Conservation (phyloP, 2,888 invertebrate species). For the Lottia scabra region DNA sequence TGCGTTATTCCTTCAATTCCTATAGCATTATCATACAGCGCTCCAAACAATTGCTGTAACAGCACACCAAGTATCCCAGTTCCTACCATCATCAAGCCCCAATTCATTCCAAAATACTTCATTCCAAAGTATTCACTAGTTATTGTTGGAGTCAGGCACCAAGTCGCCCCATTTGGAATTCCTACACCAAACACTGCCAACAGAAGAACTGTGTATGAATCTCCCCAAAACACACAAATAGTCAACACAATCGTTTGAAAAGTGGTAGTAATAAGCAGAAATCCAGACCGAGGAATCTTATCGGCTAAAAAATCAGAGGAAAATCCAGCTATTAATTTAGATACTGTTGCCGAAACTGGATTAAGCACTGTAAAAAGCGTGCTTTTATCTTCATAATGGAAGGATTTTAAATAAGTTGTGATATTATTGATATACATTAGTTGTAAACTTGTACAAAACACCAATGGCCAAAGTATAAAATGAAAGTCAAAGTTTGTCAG, state of each 20-base stretch:
- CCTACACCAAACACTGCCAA: slow-evolving; percentile 43
- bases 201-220: slow-evolving; percentile 41
- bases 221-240: slow-evolving; percentile 45
- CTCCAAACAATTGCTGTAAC: slow-evolving; percentile 46
- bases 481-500: slow-evolving; percentile 47
- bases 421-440: slow-evolving; percentile 52
- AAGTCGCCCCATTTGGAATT: slow-evolving; percentile 52
- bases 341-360: slow-evolving; percentile 44
- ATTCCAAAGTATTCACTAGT: slow-evolving; percentile 56
- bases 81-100: slow-evolving; percentile 56
- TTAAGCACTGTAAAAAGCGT: slow-evolving; percentile 48
- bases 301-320: slow-evolving; percentile 44
- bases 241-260: slow-evolving; percentile 42
- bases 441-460: slow-evolving; percentile 52
- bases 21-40: slow-evolving; percentile 47
- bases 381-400: slow-evolving; percentile 41
- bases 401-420: slow-evolving; percentile 51
- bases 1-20: slow-evolving; percentile 36
- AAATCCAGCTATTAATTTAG: slow-evolving; percentile 49
- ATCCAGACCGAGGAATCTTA: slow-evolving; percentile 45
- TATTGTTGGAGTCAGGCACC: slow-evolving; percentile 56
- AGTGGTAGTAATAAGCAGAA: slow-evolving; percentile 42
- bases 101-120: slow-evolving; percentile 53
- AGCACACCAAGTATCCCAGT: slow-evolving; percentile 46
- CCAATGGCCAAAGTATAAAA: slow-evolving; percentile 48